Evolutionary conservation across 2,888 invertebrate genomes (phyloP).

Genomic region (Exocentrus adspersus): DNA sequence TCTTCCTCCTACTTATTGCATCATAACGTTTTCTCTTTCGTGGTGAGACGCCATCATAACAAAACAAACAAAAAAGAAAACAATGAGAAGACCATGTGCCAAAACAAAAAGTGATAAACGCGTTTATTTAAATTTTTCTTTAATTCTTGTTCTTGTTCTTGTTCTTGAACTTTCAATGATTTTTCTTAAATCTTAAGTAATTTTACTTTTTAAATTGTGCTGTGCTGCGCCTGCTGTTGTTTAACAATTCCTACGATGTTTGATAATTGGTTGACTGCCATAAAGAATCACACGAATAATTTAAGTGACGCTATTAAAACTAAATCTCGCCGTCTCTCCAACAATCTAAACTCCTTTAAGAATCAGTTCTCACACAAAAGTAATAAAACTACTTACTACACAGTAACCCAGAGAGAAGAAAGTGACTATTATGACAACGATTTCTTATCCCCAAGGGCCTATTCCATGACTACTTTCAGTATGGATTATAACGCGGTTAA

Average conservation of each 20-base stretch:
- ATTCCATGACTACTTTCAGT: slow-evolving; percentile 61
- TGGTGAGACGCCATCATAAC: slow-evolving; percentile 35
- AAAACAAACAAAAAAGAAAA: slow-evolving; percentile 39
- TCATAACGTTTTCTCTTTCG: slow-evolving; percentile 24
- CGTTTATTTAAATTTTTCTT: slow-evolving; percentile 20
- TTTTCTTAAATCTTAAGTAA: not conserved
- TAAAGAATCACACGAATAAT: slow-evolving; percentile 64
- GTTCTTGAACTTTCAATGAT: not conserved
- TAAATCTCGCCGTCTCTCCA: slow-evolving; percentile 58
- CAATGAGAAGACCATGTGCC: slow-evolving; percentile 46
- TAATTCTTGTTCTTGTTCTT: not conserved
- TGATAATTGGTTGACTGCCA: slow-evolving; percentile 62
- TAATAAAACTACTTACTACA: slow-evolving; percentile 59
- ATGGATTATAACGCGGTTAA: slow-evolving; percentile 69
- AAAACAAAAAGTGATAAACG: slow-evolving; percentile 43
- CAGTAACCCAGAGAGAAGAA: slow-evolving; percentile 55
- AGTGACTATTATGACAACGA: slow-evolving; percentile 60
- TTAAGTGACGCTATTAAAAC: slow-evolving; percentile 60
- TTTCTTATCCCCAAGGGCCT: slow-evolving; percentile 69
- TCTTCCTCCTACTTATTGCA: slow-evolving; percentile 27
- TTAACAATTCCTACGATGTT: slow-evolving; percentile 58
- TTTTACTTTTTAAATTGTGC: not conserved
- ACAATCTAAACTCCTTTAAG: slow-evolving; percentile 58
- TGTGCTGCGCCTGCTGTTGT: too few species aligned
- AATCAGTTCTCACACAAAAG: slow-evolving; percentile 57